A percentile compares a stretch with the other conserved stretches of the same genome.
Conservation (phyloP, 2,797 vertebrate species). For the Pteropus rufus region DNA sequence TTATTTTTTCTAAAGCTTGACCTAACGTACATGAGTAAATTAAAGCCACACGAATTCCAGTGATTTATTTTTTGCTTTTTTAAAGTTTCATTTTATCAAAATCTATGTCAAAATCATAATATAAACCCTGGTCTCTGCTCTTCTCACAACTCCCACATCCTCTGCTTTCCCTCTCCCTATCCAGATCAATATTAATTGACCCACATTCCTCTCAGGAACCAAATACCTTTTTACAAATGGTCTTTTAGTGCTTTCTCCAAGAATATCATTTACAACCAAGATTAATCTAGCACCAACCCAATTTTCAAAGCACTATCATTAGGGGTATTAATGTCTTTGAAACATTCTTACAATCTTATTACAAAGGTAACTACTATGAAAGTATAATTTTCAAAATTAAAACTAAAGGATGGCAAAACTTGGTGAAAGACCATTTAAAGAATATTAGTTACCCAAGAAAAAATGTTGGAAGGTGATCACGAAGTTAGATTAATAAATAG, state of each 20-base stretch:
- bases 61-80: not conserved
- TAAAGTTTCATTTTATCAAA: not conserved
- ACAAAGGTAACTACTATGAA: not conserved
- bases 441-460: not conserved
- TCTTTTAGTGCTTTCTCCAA: not conserved
- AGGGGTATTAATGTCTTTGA: not conserved
- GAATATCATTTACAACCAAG: slow-evolving; percentile 37
- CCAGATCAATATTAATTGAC: slow-evolving; percentile 37
- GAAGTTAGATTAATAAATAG: not conserved
- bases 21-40: not conserved
- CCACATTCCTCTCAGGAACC: not conserved
- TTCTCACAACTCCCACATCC: not conserved
- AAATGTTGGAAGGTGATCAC: not conserved
- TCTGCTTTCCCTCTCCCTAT: not conserved
- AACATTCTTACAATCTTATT: not conserved
- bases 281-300: not conserved
- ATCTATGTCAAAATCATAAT: not conserved
- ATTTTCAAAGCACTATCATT: not conserved
- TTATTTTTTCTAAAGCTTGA: not conserved
- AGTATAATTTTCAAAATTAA: slow-evolving; percentile 6
- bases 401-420: not conserved
- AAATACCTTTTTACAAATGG: not conserved
- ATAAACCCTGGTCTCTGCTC: not conserved
- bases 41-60: not conserved
- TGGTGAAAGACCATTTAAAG: not conserved